Conservation (phyloP, 2,797 vertebrate genomes). For the Streptopelia turtur region DNA sequence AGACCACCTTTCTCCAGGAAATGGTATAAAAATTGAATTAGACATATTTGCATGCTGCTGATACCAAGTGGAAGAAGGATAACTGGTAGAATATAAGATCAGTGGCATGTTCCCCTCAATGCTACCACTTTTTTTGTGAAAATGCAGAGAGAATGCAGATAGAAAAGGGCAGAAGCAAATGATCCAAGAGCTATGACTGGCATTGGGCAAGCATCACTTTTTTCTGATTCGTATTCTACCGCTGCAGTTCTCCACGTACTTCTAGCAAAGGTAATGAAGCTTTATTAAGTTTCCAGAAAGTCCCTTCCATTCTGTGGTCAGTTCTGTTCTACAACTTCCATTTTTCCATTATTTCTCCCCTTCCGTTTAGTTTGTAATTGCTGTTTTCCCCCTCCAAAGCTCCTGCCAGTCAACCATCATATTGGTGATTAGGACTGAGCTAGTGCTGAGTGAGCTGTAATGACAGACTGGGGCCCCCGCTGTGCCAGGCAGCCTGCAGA, state of each 20-base stretch:
- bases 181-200: fast-evolving
- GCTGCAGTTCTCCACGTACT: background rate
- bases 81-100: background rate
- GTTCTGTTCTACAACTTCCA: slow-evolving; percentile 26
- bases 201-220: background rate
- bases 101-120: background rate
- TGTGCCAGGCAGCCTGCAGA: background rate
- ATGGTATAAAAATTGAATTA: background rate
- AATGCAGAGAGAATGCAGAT: background rate
- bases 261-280: slow-evolving; percentile 35
- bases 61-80: background rate
- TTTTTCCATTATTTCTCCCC: slow-evolving; percentile 43
- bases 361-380: slow-evolving; percentile 50
- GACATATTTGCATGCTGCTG: background rate
- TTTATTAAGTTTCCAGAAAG: slow-evolving; percentile 47
- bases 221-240: background rate
- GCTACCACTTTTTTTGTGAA: background rate
- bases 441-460: slow-evolving; percentile 1
- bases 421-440: slow-evolving; percentile 33
- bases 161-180: background rate
- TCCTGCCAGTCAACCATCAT: slow-evolving; percentile 45
- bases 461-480: background rate
- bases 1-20: background rate
- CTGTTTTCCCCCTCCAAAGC: slow-evolving; percentile 8
- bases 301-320: slow-evolving; percentile 36